Conservation (phyloP, 1,140 invertebrate genomes). For the Thaumatotibia leucotreta region DNA sequence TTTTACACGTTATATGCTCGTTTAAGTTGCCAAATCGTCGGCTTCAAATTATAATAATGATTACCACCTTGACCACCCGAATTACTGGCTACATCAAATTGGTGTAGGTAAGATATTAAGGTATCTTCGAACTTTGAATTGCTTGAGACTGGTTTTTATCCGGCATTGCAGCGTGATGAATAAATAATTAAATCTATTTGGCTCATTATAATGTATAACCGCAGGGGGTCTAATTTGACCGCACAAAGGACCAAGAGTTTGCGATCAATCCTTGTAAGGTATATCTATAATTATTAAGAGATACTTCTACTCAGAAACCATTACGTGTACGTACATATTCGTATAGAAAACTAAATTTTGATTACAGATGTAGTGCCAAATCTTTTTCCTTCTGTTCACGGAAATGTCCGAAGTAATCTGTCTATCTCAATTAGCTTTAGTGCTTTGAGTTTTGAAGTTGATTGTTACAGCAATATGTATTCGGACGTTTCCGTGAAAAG, state of each 20-base stretch:
- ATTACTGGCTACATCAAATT: constrained; percentile 16
- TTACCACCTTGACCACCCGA: constrained; percentile 29
- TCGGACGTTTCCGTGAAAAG: too few relatives aligned
- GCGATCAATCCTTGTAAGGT: neutral
- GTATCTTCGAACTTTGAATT: constrained; percentile 20
- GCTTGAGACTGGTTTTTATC: constrained; percentile 28
- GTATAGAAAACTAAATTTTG: too few relatives aligned
- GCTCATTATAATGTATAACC: constrained; percentile 30
- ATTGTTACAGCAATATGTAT: too few relatives aligned
- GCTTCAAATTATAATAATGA: constrained; percentile 6
- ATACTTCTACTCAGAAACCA: too few relatives aligned
- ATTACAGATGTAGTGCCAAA: too few relatives aligned
- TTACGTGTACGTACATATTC: too few relatives aligned
- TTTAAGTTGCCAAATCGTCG: neutral
- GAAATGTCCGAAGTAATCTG: too few relatives aligned
- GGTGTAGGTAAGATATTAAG: constrained; percentile 18
- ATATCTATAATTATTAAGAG: too few relatives aligned
- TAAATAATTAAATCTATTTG: constrained; percentile 37
- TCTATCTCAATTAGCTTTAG: too few relatives aligned
- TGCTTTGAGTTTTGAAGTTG: too few relatives aligned
- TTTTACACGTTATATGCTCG: neutral
- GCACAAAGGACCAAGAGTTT: neutral
- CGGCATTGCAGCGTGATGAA: constrained; percentile 29
- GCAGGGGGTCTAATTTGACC: constrained; percentile 16
- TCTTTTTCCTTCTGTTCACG: too few relatives aligned